Evolutionary conservation across 2,113 vertebrate species (phyloP), one percentile per base, ranked within the genome.

Genomic region (Calyptommatus sinebrachiatus): DNA sequence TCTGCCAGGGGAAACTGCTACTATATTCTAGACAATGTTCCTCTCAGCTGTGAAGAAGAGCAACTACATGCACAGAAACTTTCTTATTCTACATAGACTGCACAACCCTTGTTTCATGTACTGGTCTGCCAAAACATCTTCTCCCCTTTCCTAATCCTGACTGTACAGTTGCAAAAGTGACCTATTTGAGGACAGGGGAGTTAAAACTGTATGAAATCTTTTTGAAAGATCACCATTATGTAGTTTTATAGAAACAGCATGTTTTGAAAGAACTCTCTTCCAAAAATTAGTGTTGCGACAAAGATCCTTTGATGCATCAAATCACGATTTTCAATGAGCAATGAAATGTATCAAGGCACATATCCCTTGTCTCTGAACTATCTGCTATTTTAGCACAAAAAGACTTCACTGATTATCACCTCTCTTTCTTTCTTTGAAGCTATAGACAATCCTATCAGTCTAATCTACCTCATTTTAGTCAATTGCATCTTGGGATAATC

Each of bases 1-100:
- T 85, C 75, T 65, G 22, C 74, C 85, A 89, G 21, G 24, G 69
- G 79, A 77, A 90, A 84, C 78, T 85, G 79, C 78, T 76, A 57
- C 22, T 41, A 68, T 88, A 69, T 66, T 76, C 77, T 68, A 6
- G 71, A 68, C 29, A 61, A 26, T 21, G 28, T 75, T 87, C 76
- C 57, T 41, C 35, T 83, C 79, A 50, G 28, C 73, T 82, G 75
- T 62, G 69, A 48, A 77, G 82, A 87, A 80, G 45, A 0, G 41
- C 70, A 61, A 77, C 46, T 6, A 73, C 26, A 45, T 70, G 1
- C 0, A 5, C 0, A 20, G 73, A 60, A 1, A 46, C 57, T 74
- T 16, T 0, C n/a, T n/a, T 31, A n/a, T 67, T 84, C 70, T 63
- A 29, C 0, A 0, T 31, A n/a, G 22, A 60, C 5, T 20, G 16